phyloP scores from a whole-genome alignment of 1,140 invertebrate species.

The Panagrolaimus sp. region DNA sequence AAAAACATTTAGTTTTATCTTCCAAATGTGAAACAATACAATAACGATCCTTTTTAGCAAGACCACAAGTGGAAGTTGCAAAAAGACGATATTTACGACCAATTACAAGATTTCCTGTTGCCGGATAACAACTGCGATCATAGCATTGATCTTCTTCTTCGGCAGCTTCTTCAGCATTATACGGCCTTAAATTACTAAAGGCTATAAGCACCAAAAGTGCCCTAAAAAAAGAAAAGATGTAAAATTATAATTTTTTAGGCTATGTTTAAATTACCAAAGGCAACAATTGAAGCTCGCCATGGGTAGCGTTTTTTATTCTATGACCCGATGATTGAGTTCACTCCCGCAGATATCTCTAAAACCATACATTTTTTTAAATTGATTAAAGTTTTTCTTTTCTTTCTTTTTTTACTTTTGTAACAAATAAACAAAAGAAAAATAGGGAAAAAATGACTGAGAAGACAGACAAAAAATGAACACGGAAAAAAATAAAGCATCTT shows the following conservation, averaged over 20 bases:
- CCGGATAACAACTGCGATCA: constrained; percentile 76
- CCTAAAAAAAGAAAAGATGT: background rate
- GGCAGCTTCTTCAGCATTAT: constrained; percentile 7
- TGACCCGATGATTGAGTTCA: too few species aligned
- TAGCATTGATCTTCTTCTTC: constrained; percentile 52
- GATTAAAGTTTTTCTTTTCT: too few species aligned
- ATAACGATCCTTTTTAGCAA: constrained; percentile 63
- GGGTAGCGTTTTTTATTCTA: background rate
- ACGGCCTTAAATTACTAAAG: background rate
- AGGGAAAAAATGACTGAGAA: too few species aligned
- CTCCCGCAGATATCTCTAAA: too few species aligned
- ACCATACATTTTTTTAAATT: too few species aligned
- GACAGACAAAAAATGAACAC: too few species aligned
- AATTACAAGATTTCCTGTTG: constrained; percentile 92
- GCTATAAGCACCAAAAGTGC: constrained; percentile 3
- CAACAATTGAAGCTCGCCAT: background rate
- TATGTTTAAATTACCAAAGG: constrained; percentile 9
- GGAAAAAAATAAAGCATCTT: too few species aligned
- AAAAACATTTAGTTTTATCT: constrained; percentile 87
- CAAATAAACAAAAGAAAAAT: too few species aligned
- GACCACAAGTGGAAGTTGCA: constrained; percentile 89
- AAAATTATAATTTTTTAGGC: background rate
- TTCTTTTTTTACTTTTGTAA: too few species aligned
- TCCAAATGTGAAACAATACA: constrained; percentile 95
- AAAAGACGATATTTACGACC: constrained; percentile 77